Evolutionary conservation across 2,113 vertebrate species (phyloP), one percentile per base, ranked within the genome.

Genomic region (Bambusicola thoracicus): DNA sequence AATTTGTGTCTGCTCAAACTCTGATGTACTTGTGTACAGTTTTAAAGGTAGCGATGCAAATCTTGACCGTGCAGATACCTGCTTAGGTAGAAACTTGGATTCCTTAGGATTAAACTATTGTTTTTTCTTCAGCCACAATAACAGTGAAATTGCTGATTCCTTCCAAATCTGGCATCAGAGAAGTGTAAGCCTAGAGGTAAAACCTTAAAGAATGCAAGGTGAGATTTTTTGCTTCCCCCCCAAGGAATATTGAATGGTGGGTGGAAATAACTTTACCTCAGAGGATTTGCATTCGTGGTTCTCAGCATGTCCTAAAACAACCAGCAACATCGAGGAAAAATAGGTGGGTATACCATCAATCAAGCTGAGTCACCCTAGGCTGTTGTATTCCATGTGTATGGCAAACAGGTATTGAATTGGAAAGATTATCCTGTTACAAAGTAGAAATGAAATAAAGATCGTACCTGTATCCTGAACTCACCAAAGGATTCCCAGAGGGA

Each of bases 281-380:
- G 38, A 86, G 41, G 21, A 90, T 89, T 89, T 91, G 34, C 40
- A 77, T 87, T 94, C 59, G 61, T 59, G 65, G n/a, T 72, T 92
- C 61, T 85, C 68, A 51, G 11, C 24, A 83, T 94, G 76, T 87
- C 79, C 63, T 90, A 65, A 94, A 92, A 69, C 49, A 87, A 75
- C 59, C 51, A 85, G 41, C 43, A 92, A 85, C 29, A 91, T 89
- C 68, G 76, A 92, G 81, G 85, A 95, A 93, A 83, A 89, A 80
- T 36, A 83, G 55, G 65, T 83, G 46, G 67, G 68, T 73, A 85
- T 0, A 2, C 79, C 70, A 63, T 94, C 84, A 93, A 85, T 83
- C 68, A 74, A 13, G 8, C 55, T 94, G 87, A 91, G 51, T 93
- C 72, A 85, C 20, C 24, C 43, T 56, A 34, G 27, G 30, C 55